phyloP scores from a whole-genome alignment of 2,888 invertebrate species.

The Eupithecia inturbata region DNA sequence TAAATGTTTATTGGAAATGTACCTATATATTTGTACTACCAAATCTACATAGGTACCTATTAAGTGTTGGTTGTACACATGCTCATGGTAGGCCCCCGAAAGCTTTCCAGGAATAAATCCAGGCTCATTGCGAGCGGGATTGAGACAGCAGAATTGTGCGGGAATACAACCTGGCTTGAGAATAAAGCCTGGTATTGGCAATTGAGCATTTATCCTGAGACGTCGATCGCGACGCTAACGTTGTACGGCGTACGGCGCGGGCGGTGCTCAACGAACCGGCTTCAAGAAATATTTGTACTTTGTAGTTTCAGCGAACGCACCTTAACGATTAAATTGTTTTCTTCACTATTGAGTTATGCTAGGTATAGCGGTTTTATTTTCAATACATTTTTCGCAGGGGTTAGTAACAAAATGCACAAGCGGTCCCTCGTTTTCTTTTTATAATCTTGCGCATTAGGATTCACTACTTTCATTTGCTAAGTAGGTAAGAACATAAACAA shows the following conservation, averaged over 20 bases:
- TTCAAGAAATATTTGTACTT: neutral
- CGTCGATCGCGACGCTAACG: neutral
- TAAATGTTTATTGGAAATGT: neutral
- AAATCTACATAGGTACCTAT: neutral
- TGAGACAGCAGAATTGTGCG: neutral
- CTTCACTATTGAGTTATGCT: neutral
- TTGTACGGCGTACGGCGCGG: neutral
- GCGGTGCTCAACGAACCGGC: neutral
- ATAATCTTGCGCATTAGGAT: no score
- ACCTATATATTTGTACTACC: neutral
- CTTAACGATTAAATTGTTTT: neutral
- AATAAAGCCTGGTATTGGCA: constrained; percentile 5
- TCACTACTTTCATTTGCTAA: neutral
- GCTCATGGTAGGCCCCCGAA: neutral
- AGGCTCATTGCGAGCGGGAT: neutral
- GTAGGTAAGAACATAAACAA: neutral
- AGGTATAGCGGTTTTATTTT: no score
- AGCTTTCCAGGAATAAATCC: constrained; percentile 4
- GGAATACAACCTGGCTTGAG: constrained; percentile 1
- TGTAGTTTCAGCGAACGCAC: neutral
- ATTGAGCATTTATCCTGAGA: constrained; percentile 8
- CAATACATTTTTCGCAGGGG: neutral
- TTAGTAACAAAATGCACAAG: no score
- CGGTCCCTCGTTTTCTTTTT: neutral
- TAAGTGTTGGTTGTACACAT: neutral